Conservation (phyloP, 2,113 vertebrate species). For the Todiramphus chloris region DNA sequence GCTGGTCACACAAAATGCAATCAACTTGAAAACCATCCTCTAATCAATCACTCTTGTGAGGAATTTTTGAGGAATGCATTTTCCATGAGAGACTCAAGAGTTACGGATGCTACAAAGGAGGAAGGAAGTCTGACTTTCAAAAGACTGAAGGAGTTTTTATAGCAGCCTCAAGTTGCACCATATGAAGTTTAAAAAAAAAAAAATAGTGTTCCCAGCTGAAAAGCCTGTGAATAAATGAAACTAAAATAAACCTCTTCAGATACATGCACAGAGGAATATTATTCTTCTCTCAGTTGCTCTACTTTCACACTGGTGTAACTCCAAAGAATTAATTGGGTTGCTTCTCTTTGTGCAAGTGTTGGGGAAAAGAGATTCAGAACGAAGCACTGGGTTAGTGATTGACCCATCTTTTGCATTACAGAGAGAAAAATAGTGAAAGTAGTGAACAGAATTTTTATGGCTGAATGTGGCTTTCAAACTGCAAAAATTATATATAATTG, state of each 20-base stretch:
- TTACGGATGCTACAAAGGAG: not conserved
- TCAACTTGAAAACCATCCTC: not conserved
- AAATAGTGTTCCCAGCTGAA: not conserved
- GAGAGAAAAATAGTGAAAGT: not conserved
- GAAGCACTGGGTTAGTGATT: not conserved
- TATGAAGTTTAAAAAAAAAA: not conserved
- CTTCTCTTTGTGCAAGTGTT: not conserved
- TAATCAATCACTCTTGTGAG: not conserved
- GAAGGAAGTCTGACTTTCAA: not conserved
- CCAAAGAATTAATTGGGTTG: not conserved
- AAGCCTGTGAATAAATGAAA: constrained; percentile 48
- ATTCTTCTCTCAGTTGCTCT: not conserved
- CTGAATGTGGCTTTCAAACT: not conserved
- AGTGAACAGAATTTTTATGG: not conserved
- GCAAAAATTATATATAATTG: not conserved
- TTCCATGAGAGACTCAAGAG: not conserved
- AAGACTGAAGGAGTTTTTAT: not conserved
- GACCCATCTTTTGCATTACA: not conserved
- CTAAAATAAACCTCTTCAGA: constrained; percentile 47
- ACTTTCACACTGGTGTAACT: not conserved
- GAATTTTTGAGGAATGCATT: not conserved
- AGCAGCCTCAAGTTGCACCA: not conserved
- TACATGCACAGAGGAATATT: not conserved
- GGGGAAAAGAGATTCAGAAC: not conserved
- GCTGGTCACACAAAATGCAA: not conserved